Conservation (phyloP, 2,797 vertebrate species). For the Enteromius fasciolatus region DNA sequence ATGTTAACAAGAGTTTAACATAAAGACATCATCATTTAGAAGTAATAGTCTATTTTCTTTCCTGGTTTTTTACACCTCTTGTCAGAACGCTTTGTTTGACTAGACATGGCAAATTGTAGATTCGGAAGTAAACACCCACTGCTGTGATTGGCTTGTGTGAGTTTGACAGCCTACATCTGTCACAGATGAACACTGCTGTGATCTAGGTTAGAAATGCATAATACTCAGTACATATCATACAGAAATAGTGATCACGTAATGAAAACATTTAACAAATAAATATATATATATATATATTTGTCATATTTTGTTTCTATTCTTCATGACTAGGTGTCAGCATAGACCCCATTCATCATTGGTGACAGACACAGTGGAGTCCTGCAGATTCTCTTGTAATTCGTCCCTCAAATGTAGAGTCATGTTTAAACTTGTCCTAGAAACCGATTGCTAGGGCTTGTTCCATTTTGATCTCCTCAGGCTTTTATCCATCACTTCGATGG, state of each 20-base stretch:
- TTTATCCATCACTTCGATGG: constrained; percentile 11
- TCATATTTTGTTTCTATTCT: constrained; percentile 9
- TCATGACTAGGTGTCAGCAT: constrained; percentile 16
- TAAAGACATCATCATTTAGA: not conserved
- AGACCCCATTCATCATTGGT: constrained; percentile 15
- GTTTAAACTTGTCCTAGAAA: constrained; percentile 25
- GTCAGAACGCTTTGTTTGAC: too few relatives aligned
- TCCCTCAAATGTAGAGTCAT: constrained; percentile 33
- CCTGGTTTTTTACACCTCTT: too few relatives aligned
- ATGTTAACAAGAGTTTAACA: too few relatives aligned
- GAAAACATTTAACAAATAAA: not conserved
- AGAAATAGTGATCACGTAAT: not conserved
- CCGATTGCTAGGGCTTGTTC: constrained; percentile 20
- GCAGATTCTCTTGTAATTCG: not conserved
- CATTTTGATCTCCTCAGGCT: constrained; percentile 21
- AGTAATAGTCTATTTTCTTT: not conserved
- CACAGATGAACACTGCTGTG: too few relatives aligned
- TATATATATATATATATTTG: too few relatives aligned
- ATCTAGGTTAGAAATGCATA: too few relatives aligned
- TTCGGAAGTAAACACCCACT: too few relatives aligned
- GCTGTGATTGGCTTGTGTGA: too few relatives aligned
- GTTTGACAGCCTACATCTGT: too few relatives aligned
- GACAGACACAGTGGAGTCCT: not conserved
- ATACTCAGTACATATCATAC: not conserved
- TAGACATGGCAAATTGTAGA: not conserved